A percentile compares a stretch with the other conserved stretches of the same genome.
Evolutionary conservation across 2,113 vertebrate species (phyloP).

Genomic region (Cyphomyrus plagiostoma): DNA sequence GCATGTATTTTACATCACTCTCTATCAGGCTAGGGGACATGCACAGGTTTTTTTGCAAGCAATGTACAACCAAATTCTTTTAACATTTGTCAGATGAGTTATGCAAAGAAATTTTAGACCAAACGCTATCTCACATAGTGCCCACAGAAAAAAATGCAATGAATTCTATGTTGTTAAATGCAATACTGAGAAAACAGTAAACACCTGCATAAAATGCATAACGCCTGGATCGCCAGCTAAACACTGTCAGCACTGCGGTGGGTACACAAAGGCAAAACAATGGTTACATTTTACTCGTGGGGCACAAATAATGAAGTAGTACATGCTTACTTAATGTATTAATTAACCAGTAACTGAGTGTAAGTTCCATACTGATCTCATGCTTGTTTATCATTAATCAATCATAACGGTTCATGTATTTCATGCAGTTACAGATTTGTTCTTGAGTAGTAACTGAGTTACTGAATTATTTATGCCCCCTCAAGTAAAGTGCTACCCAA

Average conservation of each 20-base stretch:
- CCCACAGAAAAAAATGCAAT: background rate
- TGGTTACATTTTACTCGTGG: background rate
- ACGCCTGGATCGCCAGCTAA: background rate
- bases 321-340: background rate
- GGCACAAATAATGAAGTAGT: background rate
- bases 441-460: background rate
- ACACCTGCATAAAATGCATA: background rate
- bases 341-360: background rate
- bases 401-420: background rate
- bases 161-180: background rate
- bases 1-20: slow-evolving; percentile 1
- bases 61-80: background rate
- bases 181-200: background rate
- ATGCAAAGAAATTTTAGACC: background rate
- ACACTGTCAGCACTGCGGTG: background rate
- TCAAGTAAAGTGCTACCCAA: background rate
- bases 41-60: background rate
- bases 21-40: background rate
- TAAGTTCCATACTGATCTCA: too few species aligned
- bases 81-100: background rate
- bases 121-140: background rate
- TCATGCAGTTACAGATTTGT: background rate
- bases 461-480: background rate
- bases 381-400: background rate
- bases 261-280: background rate